These are phyloP conservation scores for Centruroides sculpturatus DNA, from an alignment of 1,140 invertebrate species.

Conservation along the genomic window DNA sequence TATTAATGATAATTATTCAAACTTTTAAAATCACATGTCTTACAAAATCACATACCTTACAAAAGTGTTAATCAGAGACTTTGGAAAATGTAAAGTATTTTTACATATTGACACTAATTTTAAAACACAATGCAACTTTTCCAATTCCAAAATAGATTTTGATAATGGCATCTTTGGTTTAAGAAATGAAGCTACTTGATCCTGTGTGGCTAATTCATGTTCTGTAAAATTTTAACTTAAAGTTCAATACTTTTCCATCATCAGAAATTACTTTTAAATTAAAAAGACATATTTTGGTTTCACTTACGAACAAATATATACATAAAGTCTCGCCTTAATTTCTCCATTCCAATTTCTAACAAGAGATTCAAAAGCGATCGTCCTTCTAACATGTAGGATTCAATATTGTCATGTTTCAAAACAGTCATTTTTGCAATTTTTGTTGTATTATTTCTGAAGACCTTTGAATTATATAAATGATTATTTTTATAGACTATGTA, in stretches of 20 bases:
- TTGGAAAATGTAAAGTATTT: neutral
- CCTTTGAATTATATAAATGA: neutral
- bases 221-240: neutral
- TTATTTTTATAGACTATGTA: neutral
- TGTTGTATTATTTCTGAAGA: neutral
- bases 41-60: neutral
- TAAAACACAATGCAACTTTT: constrained; percentile 3
- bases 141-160: neutral
- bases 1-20: too few relatives aligned
- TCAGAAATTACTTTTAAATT: neutral
- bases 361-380: neutral
- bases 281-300: neutral
- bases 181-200: neutral
- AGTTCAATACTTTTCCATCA: neutral
- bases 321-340: constrained; percentile 2
- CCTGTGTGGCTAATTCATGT: neutral
- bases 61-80: neutral
- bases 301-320: neutral
- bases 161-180: neutral
- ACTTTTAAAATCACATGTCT: too few relatives aligned
- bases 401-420: neutral
- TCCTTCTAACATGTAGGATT: neutral
- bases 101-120: neutral
- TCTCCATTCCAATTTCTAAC: constrained; percentile 4
- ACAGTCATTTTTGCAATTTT: neutral